Conservation (phyloP, 92 coral and sea anemone species). For the Palythoa grandis region DNA sequence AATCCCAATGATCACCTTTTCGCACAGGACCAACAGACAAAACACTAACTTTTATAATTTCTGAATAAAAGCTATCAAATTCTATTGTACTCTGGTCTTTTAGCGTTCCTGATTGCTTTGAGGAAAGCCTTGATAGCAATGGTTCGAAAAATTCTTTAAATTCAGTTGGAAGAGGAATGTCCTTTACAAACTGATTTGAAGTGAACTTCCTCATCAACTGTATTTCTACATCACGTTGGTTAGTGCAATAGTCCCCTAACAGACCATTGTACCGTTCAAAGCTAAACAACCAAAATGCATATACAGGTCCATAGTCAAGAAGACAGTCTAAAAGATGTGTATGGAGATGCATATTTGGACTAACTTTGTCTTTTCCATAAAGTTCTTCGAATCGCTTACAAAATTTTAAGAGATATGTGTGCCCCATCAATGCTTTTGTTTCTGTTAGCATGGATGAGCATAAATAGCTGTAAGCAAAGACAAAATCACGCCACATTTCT, state of each 20-base stretch:
- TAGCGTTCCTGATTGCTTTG: neutral
- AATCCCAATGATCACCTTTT: slow-evolving; percentile 49
- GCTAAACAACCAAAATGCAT: slow-evolving; percentile 59
- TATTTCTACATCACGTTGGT: neutral
- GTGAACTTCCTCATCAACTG: slow-evolving; percentile 38
- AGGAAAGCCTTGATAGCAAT: neutral
- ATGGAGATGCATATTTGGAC: slow-evolving; percentile 67
- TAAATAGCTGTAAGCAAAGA: slow-evolving; percentile 36
- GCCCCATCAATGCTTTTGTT: neutral
- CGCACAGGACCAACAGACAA: slow-evolving; percentile 47
- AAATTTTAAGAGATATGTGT: slow-evolving; percentile 21
- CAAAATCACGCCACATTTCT: slow-evolving; percentile 55
- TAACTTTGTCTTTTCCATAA: slow-evolving; percentile 52
- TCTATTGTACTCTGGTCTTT: slow-evolving; percentile 14
- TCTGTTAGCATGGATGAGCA: neutral
- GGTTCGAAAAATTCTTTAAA: neutral
- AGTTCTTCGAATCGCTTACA: slow-evolving; percentile 42
- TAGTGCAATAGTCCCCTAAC: slow-evolving; percentile 47
- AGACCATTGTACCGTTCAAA: slow-evolving; percentile 60
- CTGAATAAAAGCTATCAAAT: neutral
- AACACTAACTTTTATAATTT: slow-evolving; percentile 29
- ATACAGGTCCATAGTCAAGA: slow-evolving; percentile 67
- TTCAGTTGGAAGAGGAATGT: neutral
- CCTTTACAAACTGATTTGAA: neutral
- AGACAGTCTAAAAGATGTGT: slow-evolving; percentile 52